These are phyloP conservation scores for Cheirogaleus major DNA, from an alignment of 2,797 vertebrate genomes.

Conservation along the genomic window DNA sequence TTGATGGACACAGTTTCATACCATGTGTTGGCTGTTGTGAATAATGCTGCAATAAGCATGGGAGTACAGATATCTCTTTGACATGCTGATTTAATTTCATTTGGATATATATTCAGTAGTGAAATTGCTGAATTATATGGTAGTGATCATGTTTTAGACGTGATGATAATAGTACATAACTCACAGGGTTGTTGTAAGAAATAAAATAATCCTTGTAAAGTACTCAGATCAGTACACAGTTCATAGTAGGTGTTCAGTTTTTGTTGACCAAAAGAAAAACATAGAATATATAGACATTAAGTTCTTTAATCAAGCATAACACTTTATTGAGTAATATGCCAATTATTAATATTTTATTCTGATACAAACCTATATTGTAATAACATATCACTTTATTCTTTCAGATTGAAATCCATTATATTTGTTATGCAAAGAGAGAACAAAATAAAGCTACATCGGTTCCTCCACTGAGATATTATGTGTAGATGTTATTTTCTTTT, in stretches of 20 bases:
- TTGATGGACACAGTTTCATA: not conserved
- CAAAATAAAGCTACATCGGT: not conserved
- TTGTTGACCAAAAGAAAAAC: not conserved
- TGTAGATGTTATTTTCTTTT: not conserved
- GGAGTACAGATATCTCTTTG: not conserved
- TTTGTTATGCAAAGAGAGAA: not conserved
- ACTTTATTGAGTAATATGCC: conserved; percentile 1
- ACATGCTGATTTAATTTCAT: not conserved
- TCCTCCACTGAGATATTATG: not conserved
- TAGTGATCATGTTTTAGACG: not conserved
- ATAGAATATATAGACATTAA: not conserved
- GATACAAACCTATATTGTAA: not conserved
- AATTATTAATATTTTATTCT: not conserved
- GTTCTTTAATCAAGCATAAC: not conserved
- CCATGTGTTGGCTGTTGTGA: not conserved
- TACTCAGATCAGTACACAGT: too few species aligned
- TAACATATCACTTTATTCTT: not conserved
- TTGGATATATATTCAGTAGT: not conserved
- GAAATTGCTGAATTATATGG: not conserved
- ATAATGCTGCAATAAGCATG: not conserved
- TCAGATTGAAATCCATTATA: not conserved
- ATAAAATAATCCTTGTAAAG: not conserved
- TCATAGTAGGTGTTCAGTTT: not conserved
- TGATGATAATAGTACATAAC: not conserved
- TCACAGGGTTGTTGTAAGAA: not conserved